Base-by-base conservation (phyloP, 2,888 invertebrate genomes). In the Agelastica alni region DNA sequence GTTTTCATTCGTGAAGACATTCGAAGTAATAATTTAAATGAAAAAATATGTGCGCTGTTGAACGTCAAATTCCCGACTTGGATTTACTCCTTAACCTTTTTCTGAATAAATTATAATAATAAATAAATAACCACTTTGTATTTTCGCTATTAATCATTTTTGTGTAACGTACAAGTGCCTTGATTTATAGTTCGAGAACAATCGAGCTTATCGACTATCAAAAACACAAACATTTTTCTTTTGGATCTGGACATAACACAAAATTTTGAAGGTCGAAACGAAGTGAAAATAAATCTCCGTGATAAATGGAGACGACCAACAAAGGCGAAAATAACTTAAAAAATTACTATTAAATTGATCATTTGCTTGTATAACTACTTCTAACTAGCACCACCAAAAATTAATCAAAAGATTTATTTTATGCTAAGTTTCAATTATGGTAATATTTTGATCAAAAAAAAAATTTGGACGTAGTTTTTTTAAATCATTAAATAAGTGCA, bases 31-130 rank as follows among this genome's bases (percentile, higher is more conserved):
- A 73, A 72, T 69, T 73, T 73, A 71, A 68, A 68, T 64, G 69
- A 70, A 73, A 73, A 74, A 73, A 73, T 73, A 72, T 72, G 70
- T 65, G 69, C 70, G 61, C 60, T 67, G 66, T 66, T 63, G 44
- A 58, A 61, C 61, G 70, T 70, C 71, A 71, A 67, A 68, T 60
- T 59, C 65, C 42, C 63, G 71, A 70, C 70, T 71, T 67, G 69
- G 68, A 70, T 70, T 71, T 71, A 70, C 68, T 68, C 64, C 69
- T 69, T 56, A 60, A 60, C 66, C 62, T 65, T 69, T 71, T 66
- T 60, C 36, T 67, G 70, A 72, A 72, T 71, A 70, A 68, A 72
- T 72, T 72, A 70, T 67, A 69, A 71, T 70, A 68, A 68, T 68
- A 68, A 69, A 70, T 70, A 70, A 70, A 69, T 70, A 65, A 63